Percentiles rank a stretch among this genome's conserved stretches.
Conservation (phyloP, 1,140 invertebrate species). For the Listronotus oregonensis region DNA sequence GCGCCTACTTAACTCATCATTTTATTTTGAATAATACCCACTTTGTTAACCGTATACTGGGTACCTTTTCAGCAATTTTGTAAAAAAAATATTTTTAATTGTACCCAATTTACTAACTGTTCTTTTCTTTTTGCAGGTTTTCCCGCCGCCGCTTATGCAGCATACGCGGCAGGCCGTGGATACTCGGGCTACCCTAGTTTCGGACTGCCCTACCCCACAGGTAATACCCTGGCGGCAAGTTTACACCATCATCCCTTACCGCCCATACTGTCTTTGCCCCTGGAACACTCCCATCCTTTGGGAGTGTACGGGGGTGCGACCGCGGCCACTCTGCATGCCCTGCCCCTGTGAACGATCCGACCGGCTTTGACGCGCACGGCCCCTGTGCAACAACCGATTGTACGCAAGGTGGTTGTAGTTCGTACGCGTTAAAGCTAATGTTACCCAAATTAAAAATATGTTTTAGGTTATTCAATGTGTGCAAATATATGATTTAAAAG, state of each 20-base stretch:
- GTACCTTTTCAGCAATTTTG: too few relatives aligned
- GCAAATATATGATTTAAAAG: too few relatives aligned
- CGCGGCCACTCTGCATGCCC: slow-evolving; percentile 68
- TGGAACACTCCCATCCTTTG: slow-evolving; percentile 59
- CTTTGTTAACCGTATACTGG: too few relatives aligned
- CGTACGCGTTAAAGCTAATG: slow-evolving; percentile 26
- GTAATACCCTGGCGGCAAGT: slow-evolving; percentile 80
- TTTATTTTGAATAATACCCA: too few relatives aligned
- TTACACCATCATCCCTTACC: slow-evolving; percentile 63
- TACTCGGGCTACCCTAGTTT: slow-evolving; percentile 96
- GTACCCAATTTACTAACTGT: slow-evolving; percentile 27
- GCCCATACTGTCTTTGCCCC: slow-evolving; percentile 65
- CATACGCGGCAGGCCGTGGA: slow-evolving; percentile 89
- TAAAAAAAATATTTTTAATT: too few relatives aligned
- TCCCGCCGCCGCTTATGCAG: slow-evolving; percentile 88
- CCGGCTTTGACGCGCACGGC: slow-evolving; percentile 17
- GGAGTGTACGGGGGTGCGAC: slow-evolving; percentile 62
- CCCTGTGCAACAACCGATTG: slow-evolving; percentile 7
- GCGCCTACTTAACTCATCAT: too few relatives aligned
- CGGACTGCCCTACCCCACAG: slow-evolving; percentile 94
- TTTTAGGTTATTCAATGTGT: background rate
- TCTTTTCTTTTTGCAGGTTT: slow-evolving; percentile 76
- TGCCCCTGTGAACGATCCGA: slow-evolving; percentile 75
- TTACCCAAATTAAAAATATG: background rate
- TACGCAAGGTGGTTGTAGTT: slow-evolving; percentile 12